Evolutionary conservation across 2,113 vertebrate species (phyloP).

Genomic region (Gymnorhina tibicen): DNA sequence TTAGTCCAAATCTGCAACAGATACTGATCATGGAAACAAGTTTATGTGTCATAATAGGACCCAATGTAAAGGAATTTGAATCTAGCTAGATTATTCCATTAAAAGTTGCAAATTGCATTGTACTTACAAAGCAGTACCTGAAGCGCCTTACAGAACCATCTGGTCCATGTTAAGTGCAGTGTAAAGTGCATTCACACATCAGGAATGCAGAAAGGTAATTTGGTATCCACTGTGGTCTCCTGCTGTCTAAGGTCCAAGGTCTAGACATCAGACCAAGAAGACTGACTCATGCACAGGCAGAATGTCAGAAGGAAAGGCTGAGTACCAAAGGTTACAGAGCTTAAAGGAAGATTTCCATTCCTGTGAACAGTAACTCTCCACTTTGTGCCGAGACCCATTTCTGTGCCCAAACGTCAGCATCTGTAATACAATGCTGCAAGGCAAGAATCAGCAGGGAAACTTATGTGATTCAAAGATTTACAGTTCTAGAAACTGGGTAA

Average conservation of each 20-base stretch:
- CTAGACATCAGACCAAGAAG: conserved; percentile 83
- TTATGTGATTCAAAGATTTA: background rate
- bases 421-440: background rate
- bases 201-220: conserved; percentile 78
- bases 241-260: conserved; percentile 78
- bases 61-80: background rate
- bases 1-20: background rate
- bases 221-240: conserved; percentile 66
- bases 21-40: conserved; percentile 6
- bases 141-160: conserved; percentile 69
- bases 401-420: background rate
- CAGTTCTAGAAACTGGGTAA: background rate
- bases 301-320: background rate
- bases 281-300: conserved; percentile 68
- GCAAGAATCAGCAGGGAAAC: background rate
- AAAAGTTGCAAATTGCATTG: conserved; percentile 11
- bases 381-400: background rate
- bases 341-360: conserved; percentile 10
- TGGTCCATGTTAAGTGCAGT: conserved; percentile 82
- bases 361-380: background rate
- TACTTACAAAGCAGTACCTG: conserved; percentile 52
- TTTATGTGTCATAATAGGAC: background rate
- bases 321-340: conserved; percentile 11
- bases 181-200: conserved; percentile 83
- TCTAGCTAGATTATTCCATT: conserved; percentile 3